Evolutionary conservation across 1,140 invertebrate genomes (phyloP).

Genomic region (Drosophila ogumai): DNA sequence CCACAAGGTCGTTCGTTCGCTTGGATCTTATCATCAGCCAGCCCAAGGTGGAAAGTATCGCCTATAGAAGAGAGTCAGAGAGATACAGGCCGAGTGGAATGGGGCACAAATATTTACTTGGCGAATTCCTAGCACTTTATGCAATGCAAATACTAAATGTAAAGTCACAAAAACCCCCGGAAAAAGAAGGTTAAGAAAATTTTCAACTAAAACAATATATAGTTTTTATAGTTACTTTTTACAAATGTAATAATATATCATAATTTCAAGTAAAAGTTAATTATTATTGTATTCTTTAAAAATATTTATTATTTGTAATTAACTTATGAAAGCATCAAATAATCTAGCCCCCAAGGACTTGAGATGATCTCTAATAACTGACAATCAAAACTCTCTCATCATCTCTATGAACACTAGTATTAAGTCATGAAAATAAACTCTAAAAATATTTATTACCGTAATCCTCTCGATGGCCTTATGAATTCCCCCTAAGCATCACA

Average conservation of each 20-base stretch:
- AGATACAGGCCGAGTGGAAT: constrained; percentile 33
- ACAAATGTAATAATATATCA: too few species aligned
- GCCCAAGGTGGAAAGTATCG: constrained; percentile 32
- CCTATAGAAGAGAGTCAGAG: constrained; percentile 1
- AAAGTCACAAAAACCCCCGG: constrained; percentile 34
- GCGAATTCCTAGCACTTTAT: constrained; percentile 74
- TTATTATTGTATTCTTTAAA: too few species aligned
- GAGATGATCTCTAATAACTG: not conserved
- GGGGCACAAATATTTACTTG: constrained; percentile 74
- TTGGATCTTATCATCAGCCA: constrained; percentile 61
- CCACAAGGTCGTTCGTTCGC: constrained; percentile 57
- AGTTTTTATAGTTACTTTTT: too few species aligned
- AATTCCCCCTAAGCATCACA: constrained; percentile 11
- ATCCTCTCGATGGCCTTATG: not conserved
- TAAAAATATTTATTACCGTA: constrained; percentile 29
- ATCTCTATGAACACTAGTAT: not conserved
- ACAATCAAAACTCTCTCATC: not conserved
- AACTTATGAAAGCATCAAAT: not conserved
- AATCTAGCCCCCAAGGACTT: not conserved
- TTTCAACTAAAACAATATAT: not conserved
- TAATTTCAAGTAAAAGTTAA: not conserved
- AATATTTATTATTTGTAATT: too few species aligned
- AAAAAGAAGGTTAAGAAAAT: not conserved
- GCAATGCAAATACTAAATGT: constrained; percentile 43
- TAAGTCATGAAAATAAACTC: constrained; percentile 22